Base-by-base conservation (phyloP, 2,888 invertebrate species). In the Aelia acuminata region DNA sequence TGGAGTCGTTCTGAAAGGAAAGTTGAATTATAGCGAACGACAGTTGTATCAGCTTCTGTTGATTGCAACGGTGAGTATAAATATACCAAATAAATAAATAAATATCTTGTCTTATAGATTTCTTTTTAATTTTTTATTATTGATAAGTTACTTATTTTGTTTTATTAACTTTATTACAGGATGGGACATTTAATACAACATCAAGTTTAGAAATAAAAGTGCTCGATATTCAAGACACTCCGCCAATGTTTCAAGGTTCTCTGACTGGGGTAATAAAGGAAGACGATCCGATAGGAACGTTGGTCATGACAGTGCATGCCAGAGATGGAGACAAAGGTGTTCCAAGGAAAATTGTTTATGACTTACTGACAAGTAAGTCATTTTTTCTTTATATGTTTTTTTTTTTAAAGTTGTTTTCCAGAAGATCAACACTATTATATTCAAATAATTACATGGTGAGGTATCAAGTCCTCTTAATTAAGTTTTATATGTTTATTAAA, bases 321-420 rank as follows among this genome's bases (percentile, higher is more conserved):
- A 93, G 96, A 84, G 98, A 98, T 92, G 97, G 97, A 0, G 98
- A 98, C 91, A 93, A 95, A 20, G 97, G 97, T 0, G 95, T 95
- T 91, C 97, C 97, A 0, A 94, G 98, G 87, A 94, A 95, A 91
- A 95, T 98, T 87, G 93, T 95, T 88, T 95, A 97, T 91, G 96
- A 97, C 91, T 93, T 98, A 53, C 93, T 97, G 31, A 95, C 95
- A 90, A 97, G 97, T 97, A 92, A 94, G 95, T 94, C 43, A 43
- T 80, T 43, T 11, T n/a, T 80, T 80, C 7, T 1, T 35, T 63
- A 63, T 63, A n/a, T n/a, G n/a, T n/a, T n/a, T n/a, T n/a, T n/a
- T n/a, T n/a, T n/a, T n/a, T n/a, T n/a, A n/a, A n/a, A n/a, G n/a
- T n/a, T n/a, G n/a, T n/a, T n/a, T n/a, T n/a, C n/a, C n/a, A n/a